Conservation (phyloP, 92 coral and sea anemone species). For the Zoanthus sociatus region DNA sequence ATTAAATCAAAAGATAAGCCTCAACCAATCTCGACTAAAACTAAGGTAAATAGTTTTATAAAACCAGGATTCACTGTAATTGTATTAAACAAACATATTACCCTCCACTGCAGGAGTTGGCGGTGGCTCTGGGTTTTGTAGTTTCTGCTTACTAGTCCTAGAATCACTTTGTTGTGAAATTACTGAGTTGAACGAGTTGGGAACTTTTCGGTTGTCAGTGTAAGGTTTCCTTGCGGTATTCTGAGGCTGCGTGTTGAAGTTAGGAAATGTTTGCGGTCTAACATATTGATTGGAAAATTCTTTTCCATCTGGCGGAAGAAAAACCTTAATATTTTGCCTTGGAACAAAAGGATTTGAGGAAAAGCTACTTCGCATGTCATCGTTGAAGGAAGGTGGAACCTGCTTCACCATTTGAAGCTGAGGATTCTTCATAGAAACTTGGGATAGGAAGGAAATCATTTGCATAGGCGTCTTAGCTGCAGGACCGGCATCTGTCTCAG, state of each 20-base stretch:
- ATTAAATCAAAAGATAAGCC: no score
- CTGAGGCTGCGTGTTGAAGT: background rate
- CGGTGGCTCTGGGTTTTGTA: background rate
- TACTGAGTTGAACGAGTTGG: background rate
- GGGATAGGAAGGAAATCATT: background rate
- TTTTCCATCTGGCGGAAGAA: background rate
- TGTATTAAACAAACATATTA: background rate
- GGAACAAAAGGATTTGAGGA: background rate
- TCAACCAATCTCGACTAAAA: no score
- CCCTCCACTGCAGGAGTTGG: background rate
- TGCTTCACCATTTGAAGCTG: background rate
- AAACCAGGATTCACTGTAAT: no score
- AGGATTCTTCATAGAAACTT: background rate
- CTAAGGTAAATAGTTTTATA: no score
- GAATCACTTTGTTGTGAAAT: background rate
- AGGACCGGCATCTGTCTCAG: background rate
- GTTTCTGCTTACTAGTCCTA: background rate
- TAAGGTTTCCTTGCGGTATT: background rate
- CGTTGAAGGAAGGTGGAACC: background rate
- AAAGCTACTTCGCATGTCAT: slow-evolving; percentile 1
- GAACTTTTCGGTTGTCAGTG: background rate
- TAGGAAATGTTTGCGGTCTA: background rate
- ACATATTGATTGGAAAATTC: background rate
- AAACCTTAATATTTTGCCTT: background rate
- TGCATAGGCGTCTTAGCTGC: background rate